Evolutionary conservation across 2,797 vertebrate genomes (phyloP).

Genomic region (Malacoraja senta): DNA sequence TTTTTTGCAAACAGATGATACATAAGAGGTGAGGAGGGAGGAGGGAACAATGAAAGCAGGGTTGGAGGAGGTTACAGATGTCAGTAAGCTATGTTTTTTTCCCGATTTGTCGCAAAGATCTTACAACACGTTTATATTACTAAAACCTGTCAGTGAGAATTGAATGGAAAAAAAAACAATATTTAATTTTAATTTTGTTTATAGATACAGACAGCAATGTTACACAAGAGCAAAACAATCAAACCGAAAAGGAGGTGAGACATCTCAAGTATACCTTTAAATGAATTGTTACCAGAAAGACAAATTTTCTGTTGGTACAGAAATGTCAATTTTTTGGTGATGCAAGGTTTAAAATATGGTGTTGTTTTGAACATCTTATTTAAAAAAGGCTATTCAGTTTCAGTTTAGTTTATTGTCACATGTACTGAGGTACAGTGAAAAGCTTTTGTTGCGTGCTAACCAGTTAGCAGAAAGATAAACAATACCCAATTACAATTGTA

Average conservation of each 20-base stretch:
- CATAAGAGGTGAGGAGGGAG: neutral
- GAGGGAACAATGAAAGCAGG: too few relatives aligned
- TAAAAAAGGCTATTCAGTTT: neutral
- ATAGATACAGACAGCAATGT: neutral
- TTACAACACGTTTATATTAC: neutral
- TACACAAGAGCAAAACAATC: neutral
- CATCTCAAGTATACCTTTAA: neutral
- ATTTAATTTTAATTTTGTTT: slow-evolving; percentile 13
- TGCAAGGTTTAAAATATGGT: neutral
- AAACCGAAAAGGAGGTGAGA: slow-evolving; percentile 7
- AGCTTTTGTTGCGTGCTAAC: too few relatives aligned
- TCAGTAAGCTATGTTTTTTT: neutral
- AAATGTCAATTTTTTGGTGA: neutral
- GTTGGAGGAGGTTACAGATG: neutral
- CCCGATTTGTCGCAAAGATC: neutral
- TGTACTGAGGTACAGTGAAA: too few relatives aligned
- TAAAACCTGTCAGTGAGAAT: neutral
- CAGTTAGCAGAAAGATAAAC: too few relatives aligned
- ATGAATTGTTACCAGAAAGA: neutral
- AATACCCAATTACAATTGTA: too few relatives aligned
- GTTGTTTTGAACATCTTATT: neutral
- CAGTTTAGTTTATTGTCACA: too few relatives aligned
- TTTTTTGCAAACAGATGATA: neutral
- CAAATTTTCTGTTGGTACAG: neutral
- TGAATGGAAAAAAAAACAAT: neutral